Evolutionary conservation across 2,888 invertebrate species (phyloP).

Genomic region (Pollenia angustigena): DNA sequence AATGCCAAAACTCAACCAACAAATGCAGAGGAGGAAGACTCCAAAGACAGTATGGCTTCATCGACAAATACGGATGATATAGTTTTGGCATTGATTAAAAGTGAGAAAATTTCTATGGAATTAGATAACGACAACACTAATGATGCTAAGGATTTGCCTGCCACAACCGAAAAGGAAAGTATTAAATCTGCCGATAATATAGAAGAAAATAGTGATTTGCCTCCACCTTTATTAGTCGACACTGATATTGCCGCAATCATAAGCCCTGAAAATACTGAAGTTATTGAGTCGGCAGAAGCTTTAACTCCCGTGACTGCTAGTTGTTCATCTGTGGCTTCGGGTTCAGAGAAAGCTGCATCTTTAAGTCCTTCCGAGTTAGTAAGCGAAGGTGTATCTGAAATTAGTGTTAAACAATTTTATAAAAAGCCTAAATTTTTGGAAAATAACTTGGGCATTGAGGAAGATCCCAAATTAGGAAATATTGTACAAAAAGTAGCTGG

Average conservation of each 20-base stretch:
- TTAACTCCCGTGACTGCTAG: slow-evolving; percentile 65
- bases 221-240: slow-evolving; percentile 78
- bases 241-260: slow-evolving; percentile 59
- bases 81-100: slow-evolving; percentile 78
- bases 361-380: slow-evolving; percentile 82
- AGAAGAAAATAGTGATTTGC: slow-evolving; percentile 58
- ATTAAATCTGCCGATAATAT: background rate
- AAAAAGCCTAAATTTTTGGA: slow-evolving; percentile 84
- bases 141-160: slow-evolving; percentile 41
- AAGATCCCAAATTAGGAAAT: slow-evolving; percentile 84
- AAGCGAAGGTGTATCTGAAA: slow-evolving; percentile 83
- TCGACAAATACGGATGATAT: slow-evolving; percentile 79
- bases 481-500: slow-evolving; percentile 81
- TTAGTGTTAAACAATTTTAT: slow-evolving; percentile 84
- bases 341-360: slow-evolving; percentile 80
- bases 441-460: slow-evolving; percentile 84
- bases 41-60: slow-evolving; percentile 82
- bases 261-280: slow-evolving; percentile 2
- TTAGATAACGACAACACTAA: slow-evolving; percentile 72
- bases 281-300: slow-evolving; percentile 25
- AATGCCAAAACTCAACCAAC: slow-evolving; percentile 29
- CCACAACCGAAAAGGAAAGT: slow-evolving; percentile 6
- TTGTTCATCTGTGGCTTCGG: slow-evolving; percentile 62
- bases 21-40: slow-evolving; percentile 79
- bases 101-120: slow-evolving; percentile 78